Conservation (phyloP, 2,797 vertebrate species). For the Megaceryle alcyon region DNA sequence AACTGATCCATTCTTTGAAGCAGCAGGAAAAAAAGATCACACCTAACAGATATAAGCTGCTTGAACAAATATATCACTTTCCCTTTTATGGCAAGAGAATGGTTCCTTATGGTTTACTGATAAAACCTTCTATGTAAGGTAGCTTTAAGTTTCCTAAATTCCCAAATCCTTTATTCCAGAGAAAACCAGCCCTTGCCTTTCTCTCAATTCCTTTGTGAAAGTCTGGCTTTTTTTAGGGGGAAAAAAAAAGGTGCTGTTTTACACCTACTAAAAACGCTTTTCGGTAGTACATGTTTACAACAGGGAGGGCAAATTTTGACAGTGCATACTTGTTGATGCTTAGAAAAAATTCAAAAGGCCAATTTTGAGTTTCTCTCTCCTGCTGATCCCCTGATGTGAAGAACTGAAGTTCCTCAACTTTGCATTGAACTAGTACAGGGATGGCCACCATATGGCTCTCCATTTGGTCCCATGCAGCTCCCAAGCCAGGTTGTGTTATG, state of each 20-base stretch:
- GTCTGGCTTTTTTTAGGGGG: background rate
- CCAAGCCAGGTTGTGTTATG: rapidly evolving
- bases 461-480: background rate
- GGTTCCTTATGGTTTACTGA: background rate
- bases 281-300: background rate
- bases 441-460: background rate
- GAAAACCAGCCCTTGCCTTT: background rate
- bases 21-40: background rate
- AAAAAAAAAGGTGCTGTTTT: background rate
- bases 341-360: background rate
- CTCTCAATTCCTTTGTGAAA: background rate
- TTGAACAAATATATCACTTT: background rate
- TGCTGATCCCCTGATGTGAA: background rate
- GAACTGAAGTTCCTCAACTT: background rate
- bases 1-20: background rate
- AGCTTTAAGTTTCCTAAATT: background rate
- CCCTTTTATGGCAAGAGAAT: background rate
- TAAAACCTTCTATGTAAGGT: background rate
- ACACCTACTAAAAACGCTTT: background rate
- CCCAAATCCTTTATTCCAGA: background rate
- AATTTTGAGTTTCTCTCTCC: background rate
- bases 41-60: background rate
- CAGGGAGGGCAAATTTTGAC: background rate
- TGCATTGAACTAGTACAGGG: background rate
- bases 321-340: background rate